phyloP scores from a whole-genome alignment of 1,140 invertebrate genomes.

The Conus betulinus region DNA sequence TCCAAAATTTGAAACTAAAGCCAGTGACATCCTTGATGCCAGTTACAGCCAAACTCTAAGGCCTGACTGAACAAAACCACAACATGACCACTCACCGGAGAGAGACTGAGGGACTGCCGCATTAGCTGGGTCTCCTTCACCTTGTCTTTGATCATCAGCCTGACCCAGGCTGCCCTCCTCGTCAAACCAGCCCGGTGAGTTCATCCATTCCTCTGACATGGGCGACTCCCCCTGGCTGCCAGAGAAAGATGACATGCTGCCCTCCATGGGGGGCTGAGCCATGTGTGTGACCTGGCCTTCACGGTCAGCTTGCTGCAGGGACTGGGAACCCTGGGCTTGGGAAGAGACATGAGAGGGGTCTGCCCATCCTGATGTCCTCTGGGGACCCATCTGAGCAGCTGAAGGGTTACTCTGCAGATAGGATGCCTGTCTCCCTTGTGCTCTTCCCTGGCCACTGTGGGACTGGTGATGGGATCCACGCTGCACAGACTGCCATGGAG shows the following conservation, averaged over 20 bases:
- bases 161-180: neutral
- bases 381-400: neutral
- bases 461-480: neutral
- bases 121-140: neutral
- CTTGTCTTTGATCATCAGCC: neutral
- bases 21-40: no score
- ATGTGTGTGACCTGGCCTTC: no score
- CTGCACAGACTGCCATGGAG: neutral
- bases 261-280: neutral
- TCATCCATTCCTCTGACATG: neutral
- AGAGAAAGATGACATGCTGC: neutral
- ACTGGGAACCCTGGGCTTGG: neutral
- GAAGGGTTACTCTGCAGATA: neutral
- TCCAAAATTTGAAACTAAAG: no score
- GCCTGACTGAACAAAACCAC: neutral
- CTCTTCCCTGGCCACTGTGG: neutral
- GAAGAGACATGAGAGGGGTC: neutral
- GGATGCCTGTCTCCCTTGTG: neutral
- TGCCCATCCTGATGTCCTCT: neutral
- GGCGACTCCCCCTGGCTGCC: neutral
- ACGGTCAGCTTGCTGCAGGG: no score
- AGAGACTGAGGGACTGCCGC: neutral
- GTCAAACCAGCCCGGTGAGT: neutral
- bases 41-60: no score
- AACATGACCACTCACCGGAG: neutral